Evolutionary conservation across 2,888 invertebrate genomes (phyloP), one percentile per base, ranked within the genome.

Genomic region (Blastobasis adustella): DNA sequence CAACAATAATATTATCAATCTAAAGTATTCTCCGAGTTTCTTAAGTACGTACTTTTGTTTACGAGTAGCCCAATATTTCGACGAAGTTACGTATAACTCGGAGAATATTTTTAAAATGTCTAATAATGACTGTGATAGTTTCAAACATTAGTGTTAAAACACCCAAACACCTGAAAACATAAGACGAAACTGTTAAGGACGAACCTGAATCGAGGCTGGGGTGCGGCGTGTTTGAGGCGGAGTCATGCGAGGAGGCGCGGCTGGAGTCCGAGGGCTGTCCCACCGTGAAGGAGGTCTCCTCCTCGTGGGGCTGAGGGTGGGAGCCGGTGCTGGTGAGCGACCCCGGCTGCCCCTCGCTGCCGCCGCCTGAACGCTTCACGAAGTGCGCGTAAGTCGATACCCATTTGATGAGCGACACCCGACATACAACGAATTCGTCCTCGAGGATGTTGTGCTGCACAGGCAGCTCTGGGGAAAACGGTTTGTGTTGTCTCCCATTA

Each of bases 391-490:
- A 96, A 65, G 91, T 94, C 0, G 95, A 94, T 23, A 97, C 90
- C 97, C 97, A 98, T 78, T 96, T 95, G 58, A 98, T 94, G 41
- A 98, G 88, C 5, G 93, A 94, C 43, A 97, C 96, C 61, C 96
- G 92, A 69, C 96, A 97, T 46, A 91, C 71, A 10, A 92, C 86
- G 74, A 90, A 91, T 79, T 93, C 91, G 68, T 90, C 92, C 72
- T 94, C 91, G 61, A 92, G 79, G 64, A 93, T 92, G 56, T 93
- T 91, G 74, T 93, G 94, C 57, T 95, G 91, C 9, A 91, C 89
- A 43, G 96, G 96, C 59, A 96, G 82, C 65, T 95, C 95, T 91
- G 69, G 36, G 74, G 66, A 54, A 39, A 37, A 23, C 23, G 23
- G 23, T 23, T 23, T 23, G 23, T 23, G 23, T 23, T 23, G 23